Evolutionary conservation across 2,888 invertebrate species (phyloP), one percentile per base, ranked within the genome.

Genomic region (Eudiplozoon nipponicum): DNA sequence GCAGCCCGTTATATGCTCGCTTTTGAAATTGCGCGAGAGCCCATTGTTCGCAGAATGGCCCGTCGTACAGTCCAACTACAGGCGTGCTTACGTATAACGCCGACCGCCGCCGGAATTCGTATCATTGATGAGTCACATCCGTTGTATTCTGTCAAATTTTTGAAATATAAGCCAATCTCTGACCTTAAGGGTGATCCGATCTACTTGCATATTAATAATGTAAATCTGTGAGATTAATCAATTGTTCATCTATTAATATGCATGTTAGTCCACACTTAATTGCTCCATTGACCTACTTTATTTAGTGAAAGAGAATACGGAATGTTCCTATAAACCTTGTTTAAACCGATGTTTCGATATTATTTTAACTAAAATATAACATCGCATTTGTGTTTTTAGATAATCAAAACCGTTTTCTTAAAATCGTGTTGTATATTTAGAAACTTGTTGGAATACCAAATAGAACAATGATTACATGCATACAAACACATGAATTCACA

Each of bases 111-210:
- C 47, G 94, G 94, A 1, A 53, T 72, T 26, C 81, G 57, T 59
- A 75, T 78, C 51, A 80, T 98, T 45, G 94, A 94, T 54, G 90
- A 94, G 60, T 70, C 71, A 47, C 84, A 94, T 57, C 67, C 72
- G 0, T 53, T 61, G 38, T 62, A 69, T 69, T 23, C 65, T 2
- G 48, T 77, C 65, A 84, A 81, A 54, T 94, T 81, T 54, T 53
- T 90, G 31, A 74, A 72, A 53, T 72, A 74, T 54, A 94, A 90
- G 53, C 84, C 84, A 0, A 74, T 86, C 0, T 65, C 72, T 2
- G 76, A 80, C 52, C 61, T 94, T 34, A 67, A 69, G 0, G 74
- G 72, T 0, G 86, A 90, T 49, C 77, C 81, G 56, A 94, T 72
- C 58, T 62, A 94, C 19, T 18, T 42, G 5, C 42, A 42, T 5